Percentiles rank a stretch among this genome's conserved stretches.
Conservation (phyloP, 2,113 vertebrate species). For the Paraplagusia blochii region DNA sequence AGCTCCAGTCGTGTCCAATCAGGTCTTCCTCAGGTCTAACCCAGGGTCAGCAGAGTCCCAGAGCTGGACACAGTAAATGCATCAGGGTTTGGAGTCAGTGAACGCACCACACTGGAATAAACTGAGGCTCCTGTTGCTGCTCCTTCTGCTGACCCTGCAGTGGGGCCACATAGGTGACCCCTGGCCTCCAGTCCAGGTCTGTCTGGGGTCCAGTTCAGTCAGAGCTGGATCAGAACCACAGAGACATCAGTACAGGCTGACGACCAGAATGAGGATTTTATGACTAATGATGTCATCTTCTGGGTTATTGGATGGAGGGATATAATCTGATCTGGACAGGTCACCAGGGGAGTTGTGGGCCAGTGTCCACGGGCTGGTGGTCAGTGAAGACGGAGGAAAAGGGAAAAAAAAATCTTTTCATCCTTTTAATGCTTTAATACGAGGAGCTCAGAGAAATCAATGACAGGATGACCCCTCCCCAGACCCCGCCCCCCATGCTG, state of each 20-base stretch:
- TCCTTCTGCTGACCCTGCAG: not conserved
- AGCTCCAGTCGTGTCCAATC: not conserved
- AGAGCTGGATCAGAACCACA: not conserved
- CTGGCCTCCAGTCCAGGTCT: too few relatives aligned
- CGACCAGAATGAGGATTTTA: not conserved
- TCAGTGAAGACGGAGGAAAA: not conserved
- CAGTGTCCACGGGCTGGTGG: too few relatives aligned
- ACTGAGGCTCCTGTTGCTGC: too few relatives aligned
- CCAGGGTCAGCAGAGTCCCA: not conserved
- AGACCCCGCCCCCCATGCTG: too few relatives aligned
- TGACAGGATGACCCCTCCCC: too few relatives aligned
- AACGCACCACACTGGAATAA: not conserved
- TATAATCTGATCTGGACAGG: not conserved
- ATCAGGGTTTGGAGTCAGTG: too few relatives aligned
- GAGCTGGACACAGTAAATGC: not conserved
- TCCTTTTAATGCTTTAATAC: not conserved
- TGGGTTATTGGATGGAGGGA: too few relatives aligned
- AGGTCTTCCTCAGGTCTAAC: not conserved
- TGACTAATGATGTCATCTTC: not conserved
- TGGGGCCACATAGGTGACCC: too few relatives aligned
- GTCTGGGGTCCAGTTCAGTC: not conserved
- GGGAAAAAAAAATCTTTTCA: not conserved
- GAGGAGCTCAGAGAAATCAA: too few relatives aligned
- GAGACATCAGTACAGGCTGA: too few relatives aligned
- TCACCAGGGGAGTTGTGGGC: too few relatives aligned